Percentiles rank a stretch among this genome's conserved stretches.
Evolutionary conservation across 2,113 vertebrate genomes (phyloP).

Genomic region (Brachyhypopomus gauderio): DNA sequence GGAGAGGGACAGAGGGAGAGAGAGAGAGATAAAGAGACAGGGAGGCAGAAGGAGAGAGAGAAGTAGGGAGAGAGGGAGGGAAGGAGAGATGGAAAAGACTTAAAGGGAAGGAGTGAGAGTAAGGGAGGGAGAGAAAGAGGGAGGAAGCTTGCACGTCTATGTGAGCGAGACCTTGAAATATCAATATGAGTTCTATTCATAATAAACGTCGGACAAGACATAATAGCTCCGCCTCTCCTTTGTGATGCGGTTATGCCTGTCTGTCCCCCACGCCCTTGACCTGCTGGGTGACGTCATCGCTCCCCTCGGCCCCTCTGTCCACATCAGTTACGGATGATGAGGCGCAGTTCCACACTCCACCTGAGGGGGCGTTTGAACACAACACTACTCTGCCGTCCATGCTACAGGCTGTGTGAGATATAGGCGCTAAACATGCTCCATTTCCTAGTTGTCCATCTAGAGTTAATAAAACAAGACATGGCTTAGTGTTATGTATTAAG

Average conservation of each 20-base stretch:
- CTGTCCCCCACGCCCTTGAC: constrained; percentile 27
- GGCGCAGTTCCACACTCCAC: constrained; percentile 17
- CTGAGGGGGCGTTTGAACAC: constrained; percentile 38
- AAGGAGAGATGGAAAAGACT: neutral
- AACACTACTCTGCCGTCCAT: neutral
- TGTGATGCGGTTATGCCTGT: neutral
- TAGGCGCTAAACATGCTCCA: neutral
- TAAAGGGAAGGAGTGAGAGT: neutral
- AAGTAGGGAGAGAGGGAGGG: neutral
- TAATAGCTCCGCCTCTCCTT: constrained; percentile 7
- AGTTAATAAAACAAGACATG: neutral
- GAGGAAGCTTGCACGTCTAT: neutral
- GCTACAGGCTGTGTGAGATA: neutral
- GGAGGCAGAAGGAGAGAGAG: neutral
- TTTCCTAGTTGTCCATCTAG: neutral
- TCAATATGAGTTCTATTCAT: constrained; percentile 24
- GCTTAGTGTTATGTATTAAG: too few relatives aligned
- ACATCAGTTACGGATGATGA: neutral
- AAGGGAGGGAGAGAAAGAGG: neutral
- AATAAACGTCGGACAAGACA: constrained; percentile 14
- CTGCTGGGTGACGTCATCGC: neutral
- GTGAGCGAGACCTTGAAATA: constrained; percentile 12
- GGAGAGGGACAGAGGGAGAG: neutral
- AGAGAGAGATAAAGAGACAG: neutral
- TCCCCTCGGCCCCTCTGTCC: constrained; percentile 8